Percentiles rank a stretch among this genome's conserved stretches.
These are phyloP conservation scores for Caretta caretta DNA, from an alignment of 2,113 vertebrate species.

Conservation along the genomic window DNA sequence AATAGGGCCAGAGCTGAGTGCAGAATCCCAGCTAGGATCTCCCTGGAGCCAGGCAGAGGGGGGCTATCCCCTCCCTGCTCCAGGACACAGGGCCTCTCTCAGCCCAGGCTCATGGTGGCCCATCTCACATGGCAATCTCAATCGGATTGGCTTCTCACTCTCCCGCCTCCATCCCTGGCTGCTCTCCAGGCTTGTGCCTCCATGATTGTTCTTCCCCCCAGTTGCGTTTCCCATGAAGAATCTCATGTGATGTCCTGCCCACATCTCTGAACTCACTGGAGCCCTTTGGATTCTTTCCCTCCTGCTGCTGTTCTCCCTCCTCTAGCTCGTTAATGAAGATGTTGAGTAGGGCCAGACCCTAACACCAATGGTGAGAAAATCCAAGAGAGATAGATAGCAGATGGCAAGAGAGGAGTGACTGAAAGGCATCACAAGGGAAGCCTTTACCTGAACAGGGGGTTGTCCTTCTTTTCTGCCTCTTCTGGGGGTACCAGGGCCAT, in stretches of 20 bases:
- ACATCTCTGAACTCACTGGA: background rate
- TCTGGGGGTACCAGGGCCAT: constrained; percentile 86
- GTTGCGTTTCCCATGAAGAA: background rate
- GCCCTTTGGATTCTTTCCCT: accelerated
- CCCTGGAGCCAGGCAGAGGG: accelerated
- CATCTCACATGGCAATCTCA: accelerated
- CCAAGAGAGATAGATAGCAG: accelerated
- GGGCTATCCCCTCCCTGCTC: no score
- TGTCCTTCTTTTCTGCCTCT: constrained; percentile 83
- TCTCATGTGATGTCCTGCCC: accelerated
- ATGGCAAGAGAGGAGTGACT: accelerated
- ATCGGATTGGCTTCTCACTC: background rate
- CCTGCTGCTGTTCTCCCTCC: accelerated
- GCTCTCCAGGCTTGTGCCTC: accelerated
- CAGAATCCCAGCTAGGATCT: background rate
- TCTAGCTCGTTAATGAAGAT: background rate
- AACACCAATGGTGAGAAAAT: accelerated
- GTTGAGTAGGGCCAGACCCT: background rate
- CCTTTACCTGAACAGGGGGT: constrained; percentile 87
- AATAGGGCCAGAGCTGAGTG: background rate
- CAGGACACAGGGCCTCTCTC: no score
- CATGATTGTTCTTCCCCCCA: no score
- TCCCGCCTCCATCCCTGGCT: background rate
- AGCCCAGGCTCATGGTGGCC: background rate
- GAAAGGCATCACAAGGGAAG: accelerated